Evolutionary conservation across 2,888 invertebrate species (phyloP).

Genomic region (Eurois occulta): DNA sequence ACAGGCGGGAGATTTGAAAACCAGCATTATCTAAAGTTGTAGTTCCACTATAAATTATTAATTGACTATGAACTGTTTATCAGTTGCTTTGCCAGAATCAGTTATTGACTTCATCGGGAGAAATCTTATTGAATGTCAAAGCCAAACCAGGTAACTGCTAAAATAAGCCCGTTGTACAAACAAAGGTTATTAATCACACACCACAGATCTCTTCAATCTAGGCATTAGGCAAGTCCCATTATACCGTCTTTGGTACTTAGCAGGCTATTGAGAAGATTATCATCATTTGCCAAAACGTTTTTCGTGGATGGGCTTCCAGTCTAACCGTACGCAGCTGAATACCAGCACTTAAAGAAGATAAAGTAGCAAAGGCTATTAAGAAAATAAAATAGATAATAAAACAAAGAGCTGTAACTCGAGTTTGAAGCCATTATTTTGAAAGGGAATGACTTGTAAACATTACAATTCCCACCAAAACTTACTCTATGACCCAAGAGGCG

Average conservation of each 20-base stretch:
- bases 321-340: neutral
- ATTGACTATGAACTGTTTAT: neutral
- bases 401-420: neutral
- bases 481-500: conserved; percentile 54
- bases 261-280: neutral
- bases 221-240: neutral
- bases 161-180: neutral
- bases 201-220: neutral
- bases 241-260: neutral
- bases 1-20: neutral
- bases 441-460: neutral
- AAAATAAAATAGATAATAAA: neutral
- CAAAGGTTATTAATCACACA: neutral
- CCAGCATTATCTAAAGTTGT: neutral
- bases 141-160: neutral
- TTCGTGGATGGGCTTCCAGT: neutral
- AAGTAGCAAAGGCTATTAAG: neutral
- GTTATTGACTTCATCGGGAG: neutral
- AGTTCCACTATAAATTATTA: neutral
- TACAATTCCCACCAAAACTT: neutral
- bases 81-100: neutral
- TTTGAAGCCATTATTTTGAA: neutral
- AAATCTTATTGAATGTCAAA: neutral
- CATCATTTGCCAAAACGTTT: neutral
- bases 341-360: neutral